These are phyloP conservation scores for Apomyelois bistriatella DNA, from an alignment of 2,888 invertebrate genomes.

Conservation along the genomic window DNA sequence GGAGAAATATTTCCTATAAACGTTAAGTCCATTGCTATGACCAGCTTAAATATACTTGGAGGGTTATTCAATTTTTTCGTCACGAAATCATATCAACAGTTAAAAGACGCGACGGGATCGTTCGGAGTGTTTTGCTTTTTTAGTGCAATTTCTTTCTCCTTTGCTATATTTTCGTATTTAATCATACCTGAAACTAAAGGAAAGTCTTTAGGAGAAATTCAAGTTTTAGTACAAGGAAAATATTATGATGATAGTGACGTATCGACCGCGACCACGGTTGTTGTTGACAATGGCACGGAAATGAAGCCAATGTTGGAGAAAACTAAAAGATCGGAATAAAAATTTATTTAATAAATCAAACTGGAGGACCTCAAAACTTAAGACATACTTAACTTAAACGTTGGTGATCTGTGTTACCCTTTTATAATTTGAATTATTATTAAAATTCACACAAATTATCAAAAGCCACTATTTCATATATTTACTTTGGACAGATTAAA, in stretches of 20 bases:
- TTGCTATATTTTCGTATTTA: constrained; percentile 60
- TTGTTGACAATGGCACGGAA: constrained; percentile 17
- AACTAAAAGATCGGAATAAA: neutral
- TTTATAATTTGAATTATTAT: too few relatives aligned
- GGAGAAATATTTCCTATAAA: constrained; percentile 80
- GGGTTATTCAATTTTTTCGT: constrained; percentile 68
- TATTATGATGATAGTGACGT: constrained; percentile 32
- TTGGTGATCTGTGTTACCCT: too few relatives aligned
- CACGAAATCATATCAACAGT: constrained; percentile 68
- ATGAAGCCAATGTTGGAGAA: constrained; percentile 15
- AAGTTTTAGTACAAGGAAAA: constrained; percentile 64
- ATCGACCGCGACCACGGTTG: constrained; percentile 16
- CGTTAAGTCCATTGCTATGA: constrained; percentile 75
- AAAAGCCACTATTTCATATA: too few relatives aligned
- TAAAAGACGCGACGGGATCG: constrained; percentile 63
- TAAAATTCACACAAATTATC: too few relatives aligned
- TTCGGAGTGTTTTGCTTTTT: constrained; percentile 72
- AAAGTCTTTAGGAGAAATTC: constrained; percentile 77
- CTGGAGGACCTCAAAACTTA: too few relatives aligned
- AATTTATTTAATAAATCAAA: too few relatives aligned
- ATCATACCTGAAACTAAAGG: constrained; percentile 78
- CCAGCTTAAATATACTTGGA: constrained; percentile 60
- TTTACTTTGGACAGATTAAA: too few relatives aligned
- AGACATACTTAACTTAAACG: too few relatives aligned
- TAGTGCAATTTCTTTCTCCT: constrained; percentile 54